Percentiles rank a stretch among this genome's conserved stretches.
Conservation (phyloP, 2,797 vertebrate species). For the Sparidentex hasta region DNA sequence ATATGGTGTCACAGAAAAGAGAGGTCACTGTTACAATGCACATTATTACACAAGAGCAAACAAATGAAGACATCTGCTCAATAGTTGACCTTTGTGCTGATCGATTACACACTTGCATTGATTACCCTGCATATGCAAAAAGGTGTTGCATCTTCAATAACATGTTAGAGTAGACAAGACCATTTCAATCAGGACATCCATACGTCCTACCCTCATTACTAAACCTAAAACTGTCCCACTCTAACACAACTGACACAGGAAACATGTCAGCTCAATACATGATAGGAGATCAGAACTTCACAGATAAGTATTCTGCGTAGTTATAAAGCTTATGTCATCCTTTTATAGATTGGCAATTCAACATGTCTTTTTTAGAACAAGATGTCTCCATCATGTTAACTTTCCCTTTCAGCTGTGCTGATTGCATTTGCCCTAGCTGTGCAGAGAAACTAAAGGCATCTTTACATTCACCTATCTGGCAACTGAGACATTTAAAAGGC, state of each 20-base stretch:
- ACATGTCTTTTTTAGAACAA: neutral
- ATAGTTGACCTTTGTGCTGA: neutral
- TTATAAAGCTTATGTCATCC: neutral
- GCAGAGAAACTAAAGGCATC: neutral
- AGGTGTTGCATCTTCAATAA: neutral
- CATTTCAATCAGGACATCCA: neutral
- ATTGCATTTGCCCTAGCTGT: constrained; percentile 7
- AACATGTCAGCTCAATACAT: neutral
- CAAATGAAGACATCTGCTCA: neutral
- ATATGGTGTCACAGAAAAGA: neutral
- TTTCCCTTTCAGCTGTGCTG: neutral
- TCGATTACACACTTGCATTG: neutral
- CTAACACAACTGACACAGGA: neutral
- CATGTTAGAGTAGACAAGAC: neutral
- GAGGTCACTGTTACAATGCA: neutral
- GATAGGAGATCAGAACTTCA: neutral
- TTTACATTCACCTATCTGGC: neutral
- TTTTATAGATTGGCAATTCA: neutral
- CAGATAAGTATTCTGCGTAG: neutral
- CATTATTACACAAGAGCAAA: neutral
- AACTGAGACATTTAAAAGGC: neutral
- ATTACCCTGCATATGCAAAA: too few relatives aligned
- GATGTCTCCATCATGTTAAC: neutral
- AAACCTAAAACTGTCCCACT: neutral
- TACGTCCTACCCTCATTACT: neutral